These are phyloP conservation scores for Bombus haemorrhoidalis DNA, from an alignment of 1,140 invertebrate genomes.

Conservation along the genomic window DNA sequence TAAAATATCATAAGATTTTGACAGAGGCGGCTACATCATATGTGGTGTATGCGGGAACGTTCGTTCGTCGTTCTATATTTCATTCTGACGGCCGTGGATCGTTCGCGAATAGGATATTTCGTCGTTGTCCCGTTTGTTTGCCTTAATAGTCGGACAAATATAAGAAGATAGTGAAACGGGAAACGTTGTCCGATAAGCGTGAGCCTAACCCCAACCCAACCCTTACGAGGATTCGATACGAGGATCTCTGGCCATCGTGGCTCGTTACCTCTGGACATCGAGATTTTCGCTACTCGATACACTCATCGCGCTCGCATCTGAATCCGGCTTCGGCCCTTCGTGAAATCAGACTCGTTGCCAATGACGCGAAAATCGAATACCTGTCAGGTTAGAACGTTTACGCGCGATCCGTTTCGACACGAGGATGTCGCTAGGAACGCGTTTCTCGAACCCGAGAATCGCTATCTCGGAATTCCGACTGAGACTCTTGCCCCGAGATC, in stretches of 20 bases:
- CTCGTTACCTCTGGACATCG: accelerated
- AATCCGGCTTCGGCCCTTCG: neutral
- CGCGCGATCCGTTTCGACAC: neutral
- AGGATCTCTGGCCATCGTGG: constrained; percentile 32
- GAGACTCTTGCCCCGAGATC: neutral
- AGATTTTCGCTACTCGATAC: constrained; percentile 36
- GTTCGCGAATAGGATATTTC: neutral
- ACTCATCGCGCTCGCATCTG: accelerated
- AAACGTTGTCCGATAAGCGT: neutral
- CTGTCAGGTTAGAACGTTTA: neutral
- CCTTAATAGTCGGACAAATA: no score
- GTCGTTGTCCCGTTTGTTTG: no score
- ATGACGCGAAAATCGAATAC: constrained; percentile 11
- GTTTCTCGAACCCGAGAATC: neutral
- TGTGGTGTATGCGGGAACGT: neutral
- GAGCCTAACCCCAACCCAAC: no score
- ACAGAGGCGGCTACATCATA: no score
- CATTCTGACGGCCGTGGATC: neutral
- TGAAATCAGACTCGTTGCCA: neutral
- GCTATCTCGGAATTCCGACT: neutral
- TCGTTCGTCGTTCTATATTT: neutral
- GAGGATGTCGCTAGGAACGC: neutral
- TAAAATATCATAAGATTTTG: neutral
- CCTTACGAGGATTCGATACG: constrained; percentile 48
- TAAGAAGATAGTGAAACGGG: no score